phyloP scores from a whole-genome alignment of 1,140 invertebrate genomes.

The Coenobita brevimanus region DNA sequence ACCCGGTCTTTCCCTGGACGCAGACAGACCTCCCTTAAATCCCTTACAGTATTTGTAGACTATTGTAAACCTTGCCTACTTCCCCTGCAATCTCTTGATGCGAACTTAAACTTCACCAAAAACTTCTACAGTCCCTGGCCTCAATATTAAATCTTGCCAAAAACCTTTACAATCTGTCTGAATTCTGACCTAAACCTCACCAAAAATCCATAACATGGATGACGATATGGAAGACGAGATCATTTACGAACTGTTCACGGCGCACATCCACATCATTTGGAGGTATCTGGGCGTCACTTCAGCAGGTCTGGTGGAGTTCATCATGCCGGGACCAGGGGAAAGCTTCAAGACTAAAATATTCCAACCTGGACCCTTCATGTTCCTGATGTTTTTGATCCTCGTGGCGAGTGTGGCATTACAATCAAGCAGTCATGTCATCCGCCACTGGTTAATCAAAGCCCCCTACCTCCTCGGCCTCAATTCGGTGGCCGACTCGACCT shows the following conservation, averaged over 20 bases:
- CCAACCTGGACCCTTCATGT: constrained; percentile 49
- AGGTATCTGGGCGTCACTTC: constrained; percentile 45
- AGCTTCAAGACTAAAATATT: constrained; percentile 42
- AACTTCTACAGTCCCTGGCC: too few species aligned
- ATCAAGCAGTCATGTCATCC: constrained; percentile 43
- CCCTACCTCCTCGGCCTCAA: constrained; percentile 33
- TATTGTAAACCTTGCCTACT: too few species aligned
- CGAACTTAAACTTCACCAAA: too few species aligned
- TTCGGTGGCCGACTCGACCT: not conserved
- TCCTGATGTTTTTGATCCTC: constrained; percentile 53
- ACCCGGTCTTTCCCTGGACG: too few species aligned
- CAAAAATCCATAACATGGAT: constrained; percentile 39
- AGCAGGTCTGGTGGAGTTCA: constrained; percentile 26
- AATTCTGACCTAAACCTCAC: too few species aligned
- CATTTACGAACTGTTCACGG: constrained; percentile 49
- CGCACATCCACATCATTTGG: constrained; percentile 44
- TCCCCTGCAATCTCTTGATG: too few species aligned
- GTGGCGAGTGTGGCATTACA: constrained; percentile 50
- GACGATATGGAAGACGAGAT: constrained; percentile 59
- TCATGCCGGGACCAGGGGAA: constrained; percentile 38
- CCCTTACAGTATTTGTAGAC: too few species aligned
- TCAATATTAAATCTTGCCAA: too few species aligned
- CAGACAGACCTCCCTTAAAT: too few species aligned
- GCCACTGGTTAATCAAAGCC: constrained; percentile 13
- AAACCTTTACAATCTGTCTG: too few species aligned